Evolutionary conservation across 2,797 vertebrate species (phyloP).

Genomic region (Selene dorsalis): DNA sequence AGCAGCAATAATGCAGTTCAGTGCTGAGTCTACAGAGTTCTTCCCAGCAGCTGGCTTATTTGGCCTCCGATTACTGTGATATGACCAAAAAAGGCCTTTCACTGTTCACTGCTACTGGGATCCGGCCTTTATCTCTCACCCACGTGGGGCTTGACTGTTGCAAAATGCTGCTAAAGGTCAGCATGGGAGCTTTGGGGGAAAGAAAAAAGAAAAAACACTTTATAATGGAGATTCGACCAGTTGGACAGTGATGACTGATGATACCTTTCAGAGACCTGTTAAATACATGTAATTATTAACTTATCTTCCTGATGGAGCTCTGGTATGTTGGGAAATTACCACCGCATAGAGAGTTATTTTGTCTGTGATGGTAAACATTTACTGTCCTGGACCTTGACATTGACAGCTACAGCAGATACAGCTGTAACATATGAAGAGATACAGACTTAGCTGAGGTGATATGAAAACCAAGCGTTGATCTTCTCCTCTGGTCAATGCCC

Average conservation of each 20-base stretch:
- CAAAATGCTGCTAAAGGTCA: slow-evolving; percentile 70
- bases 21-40: slow-evolving; percentile 65
- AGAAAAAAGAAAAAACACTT: slow-evolving; percentile 13
- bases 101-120: slow-evolving; percentile 68
- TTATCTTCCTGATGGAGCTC: background rate
- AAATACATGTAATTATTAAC: slow-evolving; percentile 63
- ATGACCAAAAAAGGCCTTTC: slow-evolving; percentile 85
- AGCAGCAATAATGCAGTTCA: slow-evolving; percentile 64
- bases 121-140: slow-evolving; percentile 66
- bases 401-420: slow-evolving; percentile 3
- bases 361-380: slow-evolving; percentile 55
- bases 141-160: slow-evolving; percentile 61
- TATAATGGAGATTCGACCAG: background rate
- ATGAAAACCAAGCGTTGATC: background rate
- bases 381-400: slow-evolving; percentile 17
- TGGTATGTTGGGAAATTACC: slow-evolving; percentile 19
- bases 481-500: slow-evolving; percentile 13
- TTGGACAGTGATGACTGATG: background rate
- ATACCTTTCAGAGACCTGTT: background rate
- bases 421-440: slow-evolving; percentile 2
- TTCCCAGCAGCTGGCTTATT: slow-evolving; percentile 70
- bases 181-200: slow-evolving; percentile 8
- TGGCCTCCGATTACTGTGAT: slow-evolving; percentile 69
- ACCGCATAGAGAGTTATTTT: slow-evolving; percentile 29
- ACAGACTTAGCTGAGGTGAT: background rate